phyloP scores from a whole-genome alignment of 2,888 invertebrate genomes.

The Drosophila bunnanda region DNA sequence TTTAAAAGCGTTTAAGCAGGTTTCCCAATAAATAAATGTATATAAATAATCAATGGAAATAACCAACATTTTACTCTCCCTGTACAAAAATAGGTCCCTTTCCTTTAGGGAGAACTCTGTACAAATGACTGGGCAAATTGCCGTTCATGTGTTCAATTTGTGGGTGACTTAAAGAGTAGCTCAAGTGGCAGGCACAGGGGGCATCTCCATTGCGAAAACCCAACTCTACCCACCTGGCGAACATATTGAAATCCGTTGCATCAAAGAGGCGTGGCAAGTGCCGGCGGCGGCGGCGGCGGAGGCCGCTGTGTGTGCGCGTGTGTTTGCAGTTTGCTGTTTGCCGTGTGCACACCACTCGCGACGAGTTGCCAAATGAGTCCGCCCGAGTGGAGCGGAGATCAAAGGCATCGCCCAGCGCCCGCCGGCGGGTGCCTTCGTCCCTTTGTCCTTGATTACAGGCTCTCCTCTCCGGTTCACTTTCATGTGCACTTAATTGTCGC shows the following conservation, averaged over 20 bases:
- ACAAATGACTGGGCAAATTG: constrained; percentile 26
- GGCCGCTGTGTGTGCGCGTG: background rate
- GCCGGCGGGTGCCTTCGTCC: background rate
- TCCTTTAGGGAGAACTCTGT: background rate
- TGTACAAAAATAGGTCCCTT: background rate
- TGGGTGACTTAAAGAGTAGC: constrained; percentile 34
- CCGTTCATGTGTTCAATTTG: constrained; percentile 47
- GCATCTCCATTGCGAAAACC: background rate
- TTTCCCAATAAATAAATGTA: too few species aligned
- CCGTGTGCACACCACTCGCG: constrained; percentile 31
- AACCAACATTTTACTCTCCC: background rate
- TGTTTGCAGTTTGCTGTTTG: constrained; percentile 47
- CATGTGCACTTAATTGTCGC: constrained; percentile 48
- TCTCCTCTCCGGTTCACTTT: constrained; percentile 1
- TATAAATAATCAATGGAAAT: too few species aligned
- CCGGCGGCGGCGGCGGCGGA: constrained; percentile 8
- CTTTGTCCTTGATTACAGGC: constrained; percentile 1
- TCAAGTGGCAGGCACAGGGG: constrained; percentile 23
- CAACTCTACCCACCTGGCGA: background rate
- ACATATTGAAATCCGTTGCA: constrained; percentile 43
- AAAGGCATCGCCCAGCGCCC: constrained; percentile 10
- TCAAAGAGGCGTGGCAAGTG: constrained; percentile 43
- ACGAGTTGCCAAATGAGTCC: constrained; percentile 32
- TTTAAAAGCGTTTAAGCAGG: too few species aligned
- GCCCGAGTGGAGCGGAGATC: constrained; percentile 16